Evolutionary conservation across 2,888 invertebrate genomes (phyloP).

Genomic region (Amblyjoppa proteus): DNA sequence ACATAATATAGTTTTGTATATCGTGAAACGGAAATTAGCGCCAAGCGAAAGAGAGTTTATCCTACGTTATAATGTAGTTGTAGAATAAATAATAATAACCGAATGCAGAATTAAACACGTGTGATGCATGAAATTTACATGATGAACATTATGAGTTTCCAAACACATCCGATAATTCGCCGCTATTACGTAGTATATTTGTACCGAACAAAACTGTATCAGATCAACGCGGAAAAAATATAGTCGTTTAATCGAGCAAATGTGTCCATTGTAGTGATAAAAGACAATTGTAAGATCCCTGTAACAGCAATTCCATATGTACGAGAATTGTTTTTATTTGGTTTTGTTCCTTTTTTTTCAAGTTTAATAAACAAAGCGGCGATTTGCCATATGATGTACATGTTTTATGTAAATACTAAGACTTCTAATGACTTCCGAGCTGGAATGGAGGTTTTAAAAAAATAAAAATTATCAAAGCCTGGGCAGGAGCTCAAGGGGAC

Average conservation of each 20-base stretch:
- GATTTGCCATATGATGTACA: conserved; percentile 31
- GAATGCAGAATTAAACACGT: conserved; percentile 46
- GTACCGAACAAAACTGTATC: conserved; percentile 25
- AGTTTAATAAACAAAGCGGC: conserved; percentile 56
- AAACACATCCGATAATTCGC: conserved; percentile 8
- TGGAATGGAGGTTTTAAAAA: no score
- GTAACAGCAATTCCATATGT: neutral
- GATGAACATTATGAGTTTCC: conserved; percentile 20
- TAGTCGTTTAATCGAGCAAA: conserved; percentile 16
- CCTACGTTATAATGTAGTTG: conserved; percentile 54
- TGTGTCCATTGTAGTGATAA: conserved; percentile 11
- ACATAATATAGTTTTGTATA: conserved; percentile 70
- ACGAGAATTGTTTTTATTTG: conserved; percentile 36
- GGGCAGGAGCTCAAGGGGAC: no score
- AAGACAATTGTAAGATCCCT: neutral
- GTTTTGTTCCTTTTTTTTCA: conserved; percentile 7
- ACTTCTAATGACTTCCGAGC: no score
- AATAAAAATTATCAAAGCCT: no score
- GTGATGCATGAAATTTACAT: conserved; percentile 33
- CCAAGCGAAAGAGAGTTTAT: conserved; percentile 57
- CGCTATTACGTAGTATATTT: conserved; percentile 53
- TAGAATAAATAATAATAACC: conserved; percentile 19
- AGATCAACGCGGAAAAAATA: neutral
- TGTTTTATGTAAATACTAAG: conserved; percentile 15
- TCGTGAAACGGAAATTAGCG: conserved; percentile 59